Evolutionary conservation across 1,140 invertebrate genomes (phyloP).

Genomic region (Bemisia tabaci): DNA sequence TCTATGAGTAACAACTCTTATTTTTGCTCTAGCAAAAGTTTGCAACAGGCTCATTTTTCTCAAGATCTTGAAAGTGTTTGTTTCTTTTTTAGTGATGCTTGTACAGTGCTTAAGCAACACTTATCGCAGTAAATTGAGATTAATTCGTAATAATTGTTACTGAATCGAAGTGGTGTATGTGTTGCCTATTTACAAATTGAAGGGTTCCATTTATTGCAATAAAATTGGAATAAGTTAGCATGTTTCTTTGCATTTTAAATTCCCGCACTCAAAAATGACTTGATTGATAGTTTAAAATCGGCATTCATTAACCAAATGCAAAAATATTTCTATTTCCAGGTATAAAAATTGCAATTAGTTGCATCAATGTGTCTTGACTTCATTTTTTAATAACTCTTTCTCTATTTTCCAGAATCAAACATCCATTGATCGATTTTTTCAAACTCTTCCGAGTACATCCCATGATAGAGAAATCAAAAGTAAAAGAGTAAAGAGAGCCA

Average conservation of each 20-base stretch:
- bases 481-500: constrained; percentile 60
- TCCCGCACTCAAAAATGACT: neutral
- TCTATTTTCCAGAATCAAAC: constrained; percentile 40
- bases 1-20: too few species aligned
- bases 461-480: constrained; percentile 46
- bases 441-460: constrained; percentile 34
- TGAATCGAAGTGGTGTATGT: too few species aligned
- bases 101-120: too few species aligned
- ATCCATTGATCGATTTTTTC: constrained; percentile 57
- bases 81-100: too few species aligned
- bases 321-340: neutral
- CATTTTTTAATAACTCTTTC: constrained; percentile 1
- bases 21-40: too few species aligned
- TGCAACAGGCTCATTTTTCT: too few species aligned
- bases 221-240: neutral
- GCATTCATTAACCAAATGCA: neutral
- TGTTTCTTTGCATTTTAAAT: neutral
- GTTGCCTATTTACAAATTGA: too few species aligned
- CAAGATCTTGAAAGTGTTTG: too few species aligned
- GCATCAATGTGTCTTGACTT: neutral
- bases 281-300: neutral
- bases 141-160: too few species aligned
- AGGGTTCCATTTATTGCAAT: too few species aligned
- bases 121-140: too few species aligned
- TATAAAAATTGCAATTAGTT: neutral